Evolutionary conservation across 2,888 invertebrate species (phyloP).

Genomic region (Hanleya hanleyi): DNA sequence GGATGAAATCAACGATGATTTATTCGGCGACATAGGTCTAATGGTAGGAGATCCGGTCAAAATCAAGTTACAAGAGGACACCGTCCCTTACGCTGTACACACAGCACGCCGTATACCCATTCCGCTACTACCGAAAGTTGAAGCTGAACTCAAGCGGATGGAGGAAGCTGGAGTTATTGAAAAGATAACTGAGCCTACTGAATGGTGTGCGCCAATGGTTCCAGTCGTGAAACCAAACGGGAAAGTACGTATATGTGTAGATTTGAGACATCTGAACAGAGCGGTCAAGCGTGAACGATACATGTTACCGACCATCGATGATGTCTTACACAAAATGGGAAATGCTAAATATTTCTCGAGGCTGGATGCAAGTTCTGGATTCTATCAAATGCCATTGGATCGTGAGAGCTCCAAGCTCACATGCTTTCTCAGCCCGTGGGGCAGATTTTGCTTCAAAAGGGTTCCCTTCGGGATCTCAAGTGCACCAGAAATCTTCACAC

Average conservation of each 20-base stretch:
- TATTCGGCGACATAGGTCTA: constrained; percentile 16
- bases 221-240: constrained; percentile 35
- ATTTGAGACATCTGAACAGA: constrained; percentile 28
- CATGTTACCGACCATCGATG: constrained; percentile 31
- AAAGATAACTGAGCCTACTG: constrained; percentile 32
- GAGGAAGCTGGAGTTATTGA: constrained; percentile 29
- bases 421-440: constrained; percentile 31
- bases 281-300: constrained; percentile 30
- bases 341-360: constrained; percentile 26
- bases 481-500: constrained; percentile 35
- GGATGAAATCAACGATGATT: neutral
- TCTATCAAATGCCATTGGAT: constrained; percentile 31
- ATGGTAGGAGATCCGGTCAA: constrained; percentile 13
- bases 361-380: constrained; percentile 28
- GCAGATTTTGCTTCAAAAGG: constrained; percentile 22
- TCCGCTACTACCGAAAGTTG: constrained; percentile 26
- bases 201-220: constrained; percentile 37
- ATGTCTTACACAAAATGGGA: constrained; percentile 26
- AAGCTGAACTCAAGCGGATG: constrained; percentile 32
- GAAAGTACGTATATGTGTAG: constrained; percentile 34
- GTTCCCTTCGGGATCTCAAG: constrained; percentile 31
- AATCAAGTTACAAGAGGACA: constrained; percentile 11
- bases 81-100: constrained; percentile 16
- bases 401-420: constrained; percentile 20
- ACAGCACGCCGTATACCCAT: constrained; percentile 28